Conservation (phyloP, 2,113 vertebrate species). For the Megalops atlanticus region DNA sequence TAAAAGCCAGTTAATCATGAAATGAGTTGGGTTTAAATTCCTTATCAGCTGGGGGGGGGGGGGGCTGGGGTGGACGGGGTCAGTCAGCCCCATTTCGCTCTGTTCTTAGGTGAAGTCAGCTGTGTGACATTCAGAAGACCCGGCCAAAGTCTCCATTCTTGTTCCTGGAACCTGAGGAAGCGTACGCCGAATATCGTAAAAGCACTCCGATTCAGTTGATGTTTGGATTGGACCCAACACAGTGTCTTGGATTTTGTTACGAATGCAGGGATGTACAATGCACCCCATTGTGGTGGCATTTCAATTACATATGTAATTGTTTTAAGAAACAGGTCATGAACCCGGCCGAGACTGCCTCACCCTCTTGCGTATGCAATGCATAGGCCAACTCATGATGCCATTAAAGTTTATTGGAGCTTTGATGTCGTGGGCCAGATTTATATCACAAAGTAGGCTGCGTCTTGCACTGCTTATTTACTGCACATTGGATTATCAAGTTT, state of each 20-base stretch:
- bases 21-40: slow-evolving; percentile 11
- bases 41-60: background rate
- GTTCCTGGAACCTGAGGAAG: background rate
- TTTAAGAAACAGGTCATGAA: background rate
- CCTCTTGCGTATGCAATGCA: background rate
- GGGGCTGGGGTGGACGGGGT: background rate
- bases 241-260: background rate
- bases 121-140: background rate
- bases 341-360: background rate
- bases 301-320: background rate
- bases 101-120: background rate
- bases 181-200: background rate
- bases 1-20: slow-evolving; percentile 17
- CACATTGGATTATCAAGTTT: background rate
- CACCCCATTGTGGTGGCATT: background rate
- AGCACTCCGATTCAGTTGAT: background rate
- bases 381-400: background rate
- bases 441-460: slow-evolving; percentile 6
- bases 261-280: slow-evolving; percentile 7
- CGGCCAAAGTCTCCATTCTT: background rate
- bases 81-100: background rate
- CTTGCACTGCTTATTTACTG: background rate
- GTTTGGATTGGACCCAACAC: slow-evolving; percentile 5
- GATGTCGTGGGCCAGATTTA: slow-evolving; percentile 2
- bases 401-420: slow-evolving; percentile 2